A percentile compares a stretch with the other conserved stretches of the same genome.
Evolutionary conservation across 1,140 invertebrate genomes (phyloP).

Genomic region (Camponotus pennsylvanicus): DNA sequence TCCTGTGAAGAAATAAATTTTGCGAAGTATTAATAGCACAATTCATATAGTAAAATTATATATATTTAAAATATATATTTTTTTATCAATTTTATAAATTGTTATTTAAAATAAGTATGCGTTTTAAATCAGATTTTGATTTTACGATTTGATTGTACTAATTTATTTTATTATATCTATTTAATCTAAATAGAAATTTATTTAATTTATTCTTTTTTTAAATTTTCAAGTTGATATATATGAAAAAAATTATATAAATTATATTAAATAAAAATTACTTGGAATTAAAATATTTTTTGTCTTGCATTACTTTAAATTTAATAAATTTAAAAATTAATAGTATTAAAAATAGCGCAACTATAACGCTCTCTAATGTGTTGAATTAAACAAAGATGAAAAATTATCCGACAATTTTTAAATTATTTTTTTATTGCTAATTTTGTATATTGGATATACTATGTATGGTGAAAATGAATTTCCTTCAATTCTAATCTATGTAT

Average conservation of each 20-base stretch:
- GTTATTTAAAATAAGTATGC: not conserved
- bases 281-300: no score
- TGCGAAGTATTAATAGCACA: not conserved
- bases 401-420: no score
- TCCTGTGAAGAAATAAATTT: not conserved
- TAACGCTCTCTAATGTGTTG: no score
- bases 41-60: not conserved
- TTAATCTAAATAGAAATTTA: not conserved
- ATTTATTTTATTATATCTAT: not conserved
- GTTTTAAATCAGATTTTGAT: not conserved
- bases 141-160: not conserved
- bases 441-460: no score
- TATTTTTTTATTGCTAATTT: no score
- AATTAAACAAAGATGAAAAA: no score
- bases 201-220: not conserved
- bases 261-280: no score
- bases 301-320: no score
- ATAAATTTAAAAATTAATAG: no score
- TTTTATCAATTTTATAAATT: not conserved
- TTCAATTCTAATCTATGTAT: not conserved
- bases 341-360: no score
- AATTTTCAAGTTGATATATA: no score
- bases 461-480: not conserved
- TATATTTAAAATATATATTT: not conserved
- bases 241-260: no score